Percentiles rank a stretch among this genome's conserved stretches.
These are phyloP conservation scores for Halictus quadricinctus DNA, from an alignment of 2,888 invertebrate genomes.

Conservation along the genomic window DNA sequence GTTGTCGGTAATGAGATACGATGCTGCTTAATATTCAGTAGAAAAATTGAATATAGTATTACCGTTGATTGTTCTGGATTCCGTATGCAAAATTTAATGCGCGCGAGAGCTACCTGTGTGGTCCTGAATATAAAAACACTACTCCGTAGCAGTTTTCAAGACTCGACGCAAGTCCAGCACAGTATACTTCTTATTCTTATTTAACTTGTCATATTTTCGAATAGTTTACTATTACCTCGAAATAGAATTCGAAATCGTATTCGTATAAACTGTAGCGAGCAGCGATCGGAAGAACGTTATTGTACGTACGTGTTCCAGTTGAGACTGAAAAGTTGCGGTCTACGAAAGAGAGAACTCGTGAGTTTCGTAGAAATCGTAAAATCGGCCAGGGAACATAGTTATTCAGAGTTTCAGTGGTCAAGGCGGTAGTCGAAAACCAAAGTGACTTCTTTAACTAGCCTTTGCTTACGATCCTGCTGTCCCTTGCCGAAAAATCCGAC, in stretches of 20 bases:
- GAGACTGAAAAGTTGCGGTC: slow-evolving; percentile 23
- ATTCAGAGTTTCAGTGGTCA: slow-evolving; percentile 45
- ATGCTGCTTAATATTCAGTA: slow-evolving; percentile 75
- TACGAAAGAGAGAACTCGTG: slow-evolving; percentile 10
- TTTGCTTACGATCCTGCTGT: slow-evolving; percentile 53
- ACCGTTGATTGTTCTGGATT: slow-evolving; percentile 73
- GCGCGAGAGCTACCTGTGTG: slow-evolving; percentile 73
- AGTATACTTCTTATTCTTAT: too few species aligned
- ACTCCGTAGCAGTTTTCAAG: slow-evolving; percentile 28
- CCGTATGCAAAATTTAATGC: slow-evolving; percentile 75
- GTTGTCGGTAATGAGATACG: slow-evolving; percentile 62
- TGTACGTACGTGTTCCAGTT: too few species aligned
- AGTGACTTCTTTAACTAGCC: slow-evolving; percentile 48
- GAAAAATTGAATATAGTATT: slow-evolving; percentile 79
- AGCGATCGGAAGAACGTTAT: not conserved
- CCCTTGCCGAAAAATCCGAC: slow-evolving; percentile 57
- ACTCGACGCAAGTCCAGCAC: not conserved
- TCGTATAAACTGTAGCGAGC: not conserved
- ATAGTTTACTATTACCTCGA: not conserved
- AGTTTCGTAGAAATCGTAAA: slow-evolving; percentile 64
- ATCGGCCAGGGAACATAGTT: slow-evolving; percentile 42
- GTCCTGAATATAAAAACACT: slow-evolving; percentile 68
- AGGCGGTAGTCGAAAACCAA: slow-evolving; percentile 21
- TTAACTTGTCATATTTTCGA: too few species aligned
- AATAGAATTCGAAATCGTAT: not conserved